Percentiles rank a stretch among this genome's conserved stretches.
Conservation (phyloP, 1,140 invertebrate species). For the Sesamia nonagrioides region DNA sequence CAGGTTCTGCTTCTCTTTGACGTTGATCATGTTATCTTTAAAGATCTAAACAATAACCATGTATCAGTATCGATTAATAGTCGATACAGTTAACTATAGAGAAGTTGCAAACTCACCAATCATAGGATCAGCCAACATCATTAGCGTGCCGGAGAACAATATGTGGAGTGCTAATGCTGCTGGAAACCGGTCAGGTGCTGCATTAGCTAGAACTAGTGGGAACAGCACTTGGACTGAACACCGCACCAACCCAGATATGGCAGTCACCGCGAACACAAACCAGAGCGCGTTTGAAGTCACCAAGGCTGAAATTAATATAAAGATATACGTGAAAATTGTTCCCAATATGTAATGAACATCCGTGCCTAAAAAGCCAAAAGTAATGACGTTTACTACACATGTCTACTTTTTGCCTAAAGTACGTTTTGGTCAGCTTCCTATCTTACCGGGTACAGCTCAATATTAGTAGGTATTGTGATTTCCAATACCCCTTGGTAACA, state of each 20-base stretch:
- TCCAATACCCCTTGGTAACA: too few relatives aligned
- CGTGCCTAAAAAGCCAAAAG: background rate
- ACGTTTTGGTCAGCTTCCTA: too few relatives aligned
- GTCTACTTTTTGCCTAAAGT: too few relatives aligned
- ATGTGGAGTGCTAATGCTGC: constrained; percentile 80
- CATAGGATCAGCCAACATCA: constrained; percentile 79
- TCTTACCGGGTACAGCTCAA: too few relatives aligned
- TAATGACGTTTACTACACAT: background rate
- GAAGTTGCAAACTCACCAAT: constrained; percentile 69
- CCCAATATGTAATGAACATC: background rate
- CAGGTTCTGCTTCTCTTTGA: too few relatives aligned
- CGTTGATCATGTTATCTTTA: too few relatives aligned
- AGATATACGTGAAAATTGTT: background rate
- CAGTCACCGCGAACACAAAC: constrained; percentile 75
- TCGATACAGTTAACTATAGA: background rate
- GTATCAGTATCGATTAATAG: too few relatives aligned
- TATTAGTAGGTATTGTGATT: too few relatives aligned
- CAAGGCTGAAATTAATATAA: constrained; percentile 66
- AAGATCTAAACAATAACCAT: too few relatives aligned
- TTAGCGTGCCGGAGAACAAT: constrained; percentile 77
- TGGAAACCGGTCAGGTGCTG: constrained; percentile 78
- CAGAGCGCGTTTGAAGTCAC: constrained; percentile 70
- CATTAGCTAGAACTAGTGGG: constrained; percentile 73
- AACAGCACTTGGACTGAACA: constrained; percentile 82
- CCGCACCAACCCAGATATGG: constrained; percentile 77